phyloP scores from a whole-genome alignment of 2,113 vertebrate genomes.

The Hiodon tergisus region DNA sequence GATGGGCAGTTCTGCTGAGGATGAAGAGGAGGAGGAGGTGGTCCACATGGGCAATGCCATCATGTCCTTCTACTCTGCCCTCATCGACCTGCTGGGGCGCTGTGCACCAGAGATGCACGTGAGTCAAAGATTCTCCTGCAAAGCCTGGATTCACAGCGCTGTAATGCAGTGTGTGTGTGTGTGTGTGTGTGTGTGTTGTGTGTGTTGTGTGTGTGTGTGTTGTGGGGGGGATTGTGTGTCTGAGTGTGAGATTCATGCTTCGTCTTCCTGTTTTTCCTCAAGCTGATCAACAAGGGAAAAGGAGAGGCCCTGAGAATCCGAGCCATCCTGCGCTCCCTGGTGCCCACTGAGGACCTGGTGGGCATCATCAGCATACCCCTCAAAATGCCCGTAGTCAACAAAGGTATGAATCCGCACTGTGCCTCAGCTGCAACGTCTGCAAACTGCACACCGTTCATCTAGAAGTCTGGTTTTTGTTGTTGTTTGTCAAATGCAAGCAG shows the following conservation, averaged over 20 bases:
- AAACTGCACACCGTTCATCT: slow-evolving; percentile 43
- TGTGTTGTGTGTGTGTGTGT: too few species aligned
- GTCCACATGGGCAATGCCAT: slow-evolving; percentile 98
- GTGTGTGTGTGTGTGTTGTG: too few species aligned
- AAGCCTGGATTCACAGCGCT: not conserved
- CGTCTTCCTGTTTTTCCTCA: slow-evolving; percentile 21
- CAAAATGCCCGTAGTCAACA: slow-evolving; percentile 84
- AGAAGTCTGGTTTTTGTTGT: slow-evolving; percentile 40
- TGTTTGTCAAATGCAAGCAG: not conserved
- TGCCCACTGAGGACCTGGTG: slow-evolving; percentile 92
- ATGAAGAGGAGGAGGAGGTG: slow-evolving; percentile 81
- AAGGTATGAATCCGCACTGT: slow-evolving; percentile 74
- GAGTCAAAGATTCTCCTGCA: slow-evolving; percentile 39
- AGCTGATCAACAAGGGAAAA: slow-evolving; percentile 98
- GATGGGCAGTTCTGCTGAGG: slow-evolving; percentile 64
- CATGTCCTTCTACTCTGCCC: slow-evolving; percentile 97
- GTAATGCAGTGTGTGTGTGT: not conserved
- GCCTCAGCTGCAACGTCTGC: slow-evolving; percentile 24
- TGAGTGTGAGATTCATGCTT: not conserved
- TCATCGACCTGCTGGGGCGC: slow-evolving; percentile 93
- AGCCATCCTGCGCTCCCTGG: slow-evolving; percentile 93
- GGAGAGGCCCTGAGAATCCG: slow-evolving; percentile 96
- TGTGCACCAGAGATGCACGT: slow-evolving; percentile 98
- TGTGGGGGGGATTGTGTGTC: too few species aligned
- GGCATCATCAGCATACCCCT: slow-evolving; percentile 96